These are phyloP conservation scores for Xenopus laevis DNA, from an alignment of 2,113 vertebrate genomes.

Conservation along the genomic window DNA sequence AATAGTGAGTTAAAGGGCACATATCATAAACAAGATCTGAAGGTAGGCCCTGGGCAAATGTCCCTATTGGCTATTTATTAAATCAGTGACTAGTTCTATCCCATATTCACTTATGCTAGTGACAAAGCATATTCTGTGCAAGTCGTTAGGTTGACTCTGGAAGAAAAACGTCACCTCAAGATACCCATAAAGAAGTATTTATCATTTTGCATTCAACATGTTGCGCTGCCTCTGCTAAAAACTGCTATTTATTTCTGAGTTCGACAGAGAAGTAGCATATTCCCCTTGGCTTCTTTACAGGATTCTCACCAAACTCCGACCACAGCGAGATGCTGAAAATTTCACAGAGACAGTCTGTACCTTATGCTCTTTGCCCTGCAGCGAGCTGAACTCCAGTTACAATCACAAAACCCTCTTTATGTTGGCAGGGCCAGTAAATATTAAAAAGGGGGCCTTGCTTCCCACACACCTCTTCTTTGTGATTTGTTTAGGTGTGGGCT, in stretches of 20 bases:
- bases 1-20: no score
- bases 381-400: constrained; percentile 37
- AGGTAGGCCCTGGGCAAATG: no score
- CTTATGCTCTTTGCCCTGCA: constrained; percentile 46
- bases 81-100: no score
- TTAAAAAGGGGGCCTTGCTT: constrained; percentile 32
- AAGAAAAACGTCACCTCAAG: constrained; percentile 23
- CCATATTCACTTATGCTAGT: no score
- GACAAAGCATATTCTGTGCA: not conserved
- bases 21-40: no score
- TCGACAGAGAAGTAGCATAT: constrained; percentile 48
- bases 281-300: constrained; percentile 50
- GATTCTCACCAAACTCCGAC: constrained; percentile 52
- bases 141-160: constrained; percentile 17
- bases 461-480: constrained; percentile 45
- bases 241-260: constrained; percentile 51
- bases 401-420: constrained; percentile 57
- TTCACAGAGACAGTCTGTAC: constrained; percentile 53
- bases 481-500: constrained; percentile 26
- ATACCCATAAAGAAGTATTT: constrained; percentile 47
- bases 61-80: no score
- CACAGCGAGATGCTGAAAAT: constrained; percentile 54
- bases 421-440: constrained; percentile 33
- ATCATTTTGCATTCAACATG: constrained; percentile 44
- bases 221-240: constrained; percentile 51